Evolutionary conservation across 2,888 invertebrate species (phyloP).

Genomic region (Orchesella flavescens): DNA sequence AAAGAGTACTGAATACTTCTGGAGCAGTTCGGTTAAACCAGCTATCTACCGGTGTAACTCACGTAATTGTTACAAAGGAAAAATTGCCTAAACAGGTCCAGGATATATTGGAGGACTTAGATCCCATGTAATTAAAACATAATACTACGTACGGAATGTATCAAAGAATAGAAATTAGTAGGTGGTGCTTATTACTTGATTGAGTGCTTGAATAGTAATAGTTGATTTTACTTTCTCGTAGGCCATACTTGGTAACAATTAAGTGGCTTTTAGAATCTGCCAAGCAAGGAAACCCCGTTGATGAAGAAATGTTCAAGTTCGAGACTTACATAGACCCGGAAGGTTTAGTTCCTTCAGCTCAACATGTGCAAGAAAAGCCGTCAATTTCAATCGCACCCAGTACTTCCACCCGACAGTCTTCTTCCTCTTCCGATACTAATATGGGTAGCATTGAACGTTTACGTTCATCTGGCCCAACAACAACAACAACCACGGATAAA

Average conservation of each 20-base stretch:
- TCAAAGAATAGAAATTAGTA: too few species aligned
- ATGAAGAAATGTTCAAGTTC: constrained; percentile 76
- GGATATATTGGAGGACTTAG: constrained; percentile 73
- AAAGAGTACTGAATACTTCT: constrained; percentile 82
- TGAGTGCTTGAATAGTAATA: too few species aligned
- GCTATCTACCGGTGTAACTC: constrained; percentile 85
- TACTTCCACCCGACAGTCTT: neutral
- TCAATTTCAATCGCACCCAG: neutral
- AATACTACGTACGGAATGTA: constrained; percentile 16
- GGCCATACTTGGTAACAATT: constrained; percentile 80
- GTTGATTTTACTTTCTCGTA: too few species aligned
- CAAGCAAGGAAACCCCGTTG: constrained; percentile 78
- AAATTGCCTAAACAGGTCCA: constrained; percentile 76
- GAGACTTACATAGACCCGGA: constrained; percentile 55
- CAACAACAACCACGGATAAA: too few species aligned
- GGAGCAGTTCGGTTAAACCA: constrained; percentile 89
- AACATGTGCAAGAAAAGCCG: too few species aligned
- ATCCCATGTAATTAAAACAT: constrained; percentile 49
- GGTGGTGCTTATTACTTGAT: too few species aligned
- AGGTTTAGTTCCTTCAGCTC: neutral
- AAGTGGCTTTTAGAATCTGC: constrained; percentile 87
- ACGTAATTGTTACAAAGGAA: constrained; percentile 83
- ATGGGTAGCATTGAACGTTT: neutral
- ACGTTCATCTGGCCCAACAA: too few species aligned
- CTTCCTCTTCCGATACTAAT: too few species aligned